phyloP scores from a whole-genome alignment of 2,888 invertebrate genomes.

The Euplexia lucipara region DNA sequence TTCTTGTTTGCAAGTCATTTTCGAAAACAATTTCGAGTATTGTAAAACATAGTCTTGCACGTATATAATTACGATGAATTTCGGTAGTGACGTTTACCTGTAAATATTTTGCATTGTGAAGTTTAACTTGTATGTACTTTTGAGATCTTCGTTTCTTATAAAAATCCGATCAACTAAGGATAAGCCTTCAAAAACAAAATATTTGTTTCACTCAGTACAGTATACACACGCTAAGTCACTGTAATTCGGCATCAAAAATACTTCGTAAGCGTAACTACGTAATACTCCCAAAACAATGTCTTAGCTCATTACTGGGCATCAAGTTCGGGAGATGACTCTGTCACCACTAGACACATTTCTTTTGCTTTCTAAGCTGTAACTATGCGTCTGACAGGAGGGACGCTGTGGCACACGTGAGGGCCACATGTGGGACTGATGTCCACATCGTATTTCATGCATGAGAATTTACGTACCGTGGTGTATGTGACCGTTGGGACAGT shows the following conservation, averaged over 20 bases:
- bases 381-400: constrained; percentile 59
- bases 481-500: constrained; percentile 66
- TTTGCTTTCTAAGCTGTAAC: constrained; percentile 62
- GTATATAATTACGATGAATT: too few species aligned
- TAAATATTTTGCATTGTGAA: too few species aligned
- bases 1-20: too few species aligned
- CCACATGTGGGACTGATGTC: constrained; percentile 69
- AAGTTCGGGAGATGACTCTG: constrained; percentile 50
- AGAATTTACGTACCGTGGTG: constrained; percentile 71
- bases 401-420: constrained; percentile 59
- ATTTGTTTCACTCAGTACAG: too few species aligned
- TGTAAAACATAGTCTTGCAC: too few species aligned
- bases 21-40: too few species aligned
- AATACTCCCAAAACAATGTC: constrained; percentile 1
- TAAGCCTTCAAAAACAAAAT: too few species aligned
- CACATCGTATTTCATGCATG: constrained; percentile 70
- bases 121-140: too few species aligned
- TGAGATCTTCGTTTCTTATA: too few species aligned
- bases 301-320: constrained; percentile 15
- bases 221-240: background rate
- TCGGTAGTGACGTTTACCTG: too few species aligned
- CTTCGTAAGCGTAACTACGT: background rate
- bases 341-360: constrained; percentile 62
- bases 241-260: background rate
- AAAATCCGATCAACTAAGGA: too few species aligned